Evolutionary conservation across 2,113 vertebrate genomes (phyloP).

Genomic region (Abramis brama): DNA sequence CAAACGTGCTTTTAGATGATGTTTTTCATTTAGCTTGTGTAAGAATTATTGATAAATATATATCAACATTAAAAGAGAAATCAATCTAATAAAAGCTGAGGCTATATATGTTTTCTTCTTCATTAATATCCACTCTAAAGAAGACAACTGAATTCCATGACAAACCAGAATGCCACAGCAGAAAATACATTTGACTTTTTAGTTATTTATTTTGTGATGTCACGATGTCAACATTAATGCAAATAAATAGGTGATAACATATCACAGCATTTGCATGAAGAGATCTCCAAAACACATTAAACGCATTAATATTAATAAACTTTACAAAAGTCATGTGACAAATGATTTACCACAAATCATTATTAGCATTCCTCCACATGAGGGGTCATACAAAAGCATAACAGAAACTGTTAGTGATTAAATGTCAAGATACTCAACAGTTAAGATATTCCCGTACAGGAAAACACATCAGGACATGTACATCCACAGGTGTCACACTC

Average conservation of each 20-base stretch:
- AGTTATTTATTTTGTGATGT: neutral
- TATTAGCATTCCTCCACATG: neutral
- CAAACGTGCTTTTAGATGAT: too few relatives aligned
- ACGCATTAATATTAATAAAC: neutral
- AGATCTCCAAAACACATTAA: neutral
- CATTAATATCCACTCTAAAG: neutral
- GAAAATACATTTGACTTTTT: neutral
- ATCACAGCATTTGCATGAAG: conserved; percentile 3
- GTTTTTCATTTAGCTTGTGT: too few relatives aligned
- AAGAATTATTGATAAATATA: too few relatives aligned
- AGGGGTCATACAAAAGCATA: neutral
- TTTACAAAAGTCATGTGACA: conserved; percentile 7
- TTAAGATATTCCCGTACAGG: neutral
- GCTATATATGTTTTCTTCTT: neutral
- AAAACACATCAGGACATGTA: neutral
- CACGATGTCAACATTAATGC: neutral
- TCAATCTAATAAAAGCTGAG: too few relatives aligned
- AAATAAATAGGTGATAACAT: neutral
- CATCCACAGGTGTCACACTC: neutral
- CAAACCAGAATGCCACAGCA: neutral
- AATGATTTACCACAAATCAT: neutral
- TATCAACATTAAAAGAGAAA: too few relatives aligned
- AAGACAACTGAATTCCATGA: neutral
- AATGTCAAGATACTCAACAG: neutral
- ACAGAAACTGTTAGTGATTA: neutral